Percentiles rank a stretch among this genome's conserved stretches.
Conservation (phyloP, 2,113 vertebrate genomes). For the Halcyon malimbica region DNA sequence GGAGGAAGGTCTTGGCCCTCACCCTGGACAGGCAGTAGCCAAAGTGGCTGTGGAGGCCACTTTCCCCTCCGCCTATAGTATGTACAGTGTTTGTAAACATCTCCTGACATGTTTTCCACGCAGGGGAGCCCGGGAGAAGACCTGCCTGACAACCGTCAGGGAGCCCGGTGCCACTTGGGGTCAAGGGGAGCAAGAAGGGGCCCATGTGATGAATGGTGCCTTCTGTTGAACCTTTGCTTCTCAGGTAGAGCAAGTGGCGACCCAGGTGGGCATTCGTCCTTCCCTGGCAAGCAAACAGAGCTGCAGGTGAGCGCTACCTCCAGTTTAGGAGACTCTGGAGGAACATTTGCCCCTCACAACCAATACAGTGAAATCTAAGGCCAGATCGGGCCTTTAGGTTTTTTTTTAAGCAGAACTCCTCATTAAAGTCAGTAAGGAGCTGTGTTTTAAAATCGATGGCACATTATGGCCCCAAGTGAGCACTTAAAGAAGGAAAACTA, state of each 20-base stretch:
- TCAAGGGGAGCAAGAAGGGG: background rate
- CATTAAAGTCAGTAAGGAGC: background rate
- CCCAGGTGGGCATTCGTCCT: background rate
- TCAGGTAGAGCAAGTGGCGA: fast-evolving
- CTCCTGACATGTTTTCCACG: background rate
- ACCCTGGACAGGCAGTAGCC: background rate
- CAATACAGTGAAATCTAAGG: background rate
- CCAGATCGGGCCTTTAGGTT: background rate
- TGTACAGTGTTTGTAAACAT: background rate
- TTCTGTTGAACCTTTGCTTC: background rate
- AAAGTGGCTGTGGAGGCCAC: background rate
- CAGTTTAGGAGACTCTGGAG: background rate
- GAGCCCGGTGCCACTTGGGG: background rate
- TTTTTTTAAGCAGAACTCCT: background rate
- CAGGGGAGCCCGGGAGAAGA: background rate
- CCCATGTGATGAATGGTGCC: fast-evolving
- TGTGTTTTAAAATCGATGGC: constrained; percentile 37
- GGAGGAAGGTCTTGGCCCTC: background rate
- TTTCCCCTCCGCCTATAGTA: background rate
- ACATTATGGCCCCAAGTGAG: constrained; percentile 5
- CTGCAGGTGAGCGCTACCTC: background rate
- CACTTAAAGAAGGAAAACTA: constrained; percentile 9
- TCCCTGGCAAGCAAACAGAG: background rate
- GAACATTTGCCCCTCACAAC: background rate
- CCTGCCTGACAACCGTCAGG: fast-evolving